Evolutionary conservation across 2,113 vertebrate species (phyloP), one percentile per base, ranked within the genome.

Genomic region (Ariopsis seemanni): DNA sequence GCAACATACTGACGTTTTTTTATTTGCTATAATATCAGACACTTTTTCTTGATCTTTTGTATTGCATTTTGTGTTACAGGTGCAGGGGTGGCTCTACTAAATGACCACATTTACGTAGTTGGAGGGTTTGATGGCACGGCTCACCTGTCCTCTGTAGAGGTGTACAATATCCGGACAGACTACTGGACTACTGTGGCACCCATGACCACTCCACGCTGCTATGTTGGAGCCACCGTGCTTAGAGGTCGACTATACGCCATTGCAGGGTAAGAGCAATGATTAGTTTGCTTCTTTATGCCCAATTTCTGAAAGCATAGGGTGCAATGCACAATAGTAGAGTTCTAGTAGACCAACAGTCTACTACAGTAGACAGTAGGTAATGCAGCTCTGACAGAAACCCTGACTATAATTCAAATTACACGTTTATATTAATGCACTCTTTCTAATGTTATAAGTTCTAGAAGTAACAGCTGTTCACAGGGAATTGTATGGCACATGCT

Each of bases 131-230:
- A 99, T 85, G 98, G 98, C 1, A 97, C 97, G 0, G 97, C 97
- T 0, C 98, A 99, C 88, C 96, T 99, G 0, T 97, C 98, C 89
- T 99, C 98, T 0, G 98, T 99, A 34, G 98, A 99, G 91, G 97
- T 98, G 4, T 99, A 99, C 88, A 99, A 99, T 89, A 99, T 99
- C 92, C 96, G 98, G 85, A 98, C 98, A 0, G 98, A 99, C 86
- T 99, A 97, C 42, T 99, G 98, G 98, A 97, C 97, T 9, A 97
- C 97, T 0, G 97, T 99, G 25, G 97, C 98, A 0, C 97, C 96
- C 91, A 99, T 99, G 98, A 99, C 98, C 5, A 99, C 98, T 0
- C 98, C 98, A 0, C 97, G 98, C 10, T 99, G 98, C 93, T 99
- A 99, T 0, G 98, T 99, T 8, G 98, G 98, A 50, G 98, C 98